phyloP scores from a whole-genome alignment of 1,140 invertebrate genomes.

The Manduca sexta region DNA sequence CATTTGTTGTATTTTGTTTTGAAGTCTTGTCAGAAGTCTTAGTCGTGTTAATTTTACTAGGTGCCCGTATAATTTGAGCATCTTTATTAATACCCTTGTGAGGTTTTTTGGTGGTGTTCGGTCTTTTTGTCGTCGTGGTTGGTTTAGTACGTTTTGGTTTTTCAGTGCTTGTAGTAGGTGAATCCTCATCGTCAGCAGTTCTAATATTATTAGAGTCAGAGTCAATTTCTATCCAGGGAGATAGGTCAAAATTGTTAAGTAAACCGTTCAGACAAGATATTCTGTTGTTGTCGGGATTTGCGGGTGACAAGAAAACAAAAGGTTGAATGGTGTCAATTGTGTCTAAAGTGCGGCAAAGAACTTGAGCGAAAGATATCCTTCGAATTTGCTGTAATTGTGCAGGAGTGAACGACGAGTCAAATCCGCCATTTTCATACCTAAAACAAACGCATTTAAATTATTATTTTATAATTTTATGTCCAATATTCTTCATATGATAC shows the following conservation, averaged over 20 bases:
- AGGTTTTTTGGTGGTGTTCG: constrained; percentile 21
- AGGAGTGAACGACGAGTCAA: constrained; percentile 83
- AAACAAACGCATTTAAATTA: constrained; percentile 12
- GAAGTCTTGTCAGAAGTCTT: constrained; percentile 15
- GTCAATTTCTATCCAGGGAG: constrained; percentile 74
- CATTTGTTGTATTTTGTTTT: constrained; percentile 25
- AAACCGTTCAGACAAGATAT: constrained; percentile 79
- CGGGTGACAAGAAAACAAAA: constrained; percentile 83
- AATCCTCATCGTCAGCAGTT: constrained; percentile 36
- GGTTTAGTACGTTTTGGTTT: constrained; percentile 16
- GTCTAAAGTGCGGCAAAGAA: constrained; percentile 90
- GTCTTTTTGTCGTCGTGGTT: constrained; percentile 20
- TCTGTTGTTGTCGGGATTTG: constrained; percentile 77
- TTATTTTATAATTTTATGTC: not conserved
- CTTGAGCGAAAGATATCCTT: constrained; percentile 83
- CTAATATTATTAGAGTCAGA: constrained; percentile 51
- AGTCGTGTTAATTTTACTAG: constrained; percentile 14
- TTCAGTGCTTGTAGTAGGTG: constrained; percentile 24
- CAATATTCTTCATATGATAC: not conserved
- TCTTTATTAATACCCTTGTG: not conserved
- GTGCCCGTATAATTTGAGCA: constrained; percentile 17
- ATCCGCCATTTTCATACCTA: constrained; percentile 84
- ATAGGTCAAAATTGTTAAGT: constrained; percentile 81
- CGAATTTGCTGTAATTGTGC: constrained; percentile 92
- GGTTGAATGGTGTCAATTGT: constrained; percentile 81